Base-by-base conservation (phyloP, 2,797 vertebrate species). In the Myripristis murdjan region DNA sequence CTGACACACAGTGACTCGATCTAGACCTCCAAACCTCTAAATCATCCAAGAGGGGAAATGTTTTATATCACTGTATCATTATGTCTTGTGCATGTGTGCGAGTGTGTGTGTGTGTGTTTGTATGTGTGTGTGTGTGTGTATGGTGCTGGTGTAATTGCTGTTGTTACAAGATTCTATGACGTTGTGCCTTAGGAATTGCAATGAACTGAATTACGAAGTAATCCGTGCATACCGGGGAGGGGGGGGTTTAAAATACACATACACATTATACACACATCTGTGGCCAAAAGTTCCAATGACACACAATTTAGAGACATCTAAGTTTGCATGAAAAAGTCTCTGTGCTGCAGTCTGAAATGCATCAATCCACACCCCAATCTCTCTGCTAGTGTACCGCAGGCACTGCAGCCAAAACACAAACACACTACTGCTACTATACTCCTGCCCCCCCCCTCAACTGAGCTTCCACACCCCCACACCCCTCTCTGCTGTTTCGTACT, bases 361-460 rank as follows among this genome's bases (percentile, higher is more conserved):
- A 90, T 91, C 90, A 92, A 90, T 93, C 86, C 77, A 53, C 88
- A 86, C 82, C 58, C 87, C 86, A 68, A 89, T 91, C 91, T 90
- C 89, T 84, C 90, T 87, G 84, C 91, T 84, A 79, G 79, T 75
- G 74, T 73, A 89, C 59, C 63, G 90, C 89, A 72, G 85, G 83
- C 81, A 79, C 72, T 70, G 80, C 86, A 92, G 93, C 94, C 93
- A 93, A 95, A 95, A 90, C 90, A 95, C 94, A 94, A 95, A 94
- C 86, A 95, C 95, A 95, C 92, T 95, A 90, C 87, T 70, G 92
- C 93, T 94, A 94, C 94, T 95, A 95, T 93, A 87, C 91, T 95
- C 87, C 85, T 87, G 92, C 91, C 83, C 82, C 61, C 31, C 49
- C 57, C 66, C 74, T 65, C 58, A n/a, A n/a, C n/a, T n/a, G n/a